These are phyloP conservation scores for Tetraneura akinire DNA, from an alignment of 1,140 invertebrate genomes.

Conservation along the genomic window DNA sequence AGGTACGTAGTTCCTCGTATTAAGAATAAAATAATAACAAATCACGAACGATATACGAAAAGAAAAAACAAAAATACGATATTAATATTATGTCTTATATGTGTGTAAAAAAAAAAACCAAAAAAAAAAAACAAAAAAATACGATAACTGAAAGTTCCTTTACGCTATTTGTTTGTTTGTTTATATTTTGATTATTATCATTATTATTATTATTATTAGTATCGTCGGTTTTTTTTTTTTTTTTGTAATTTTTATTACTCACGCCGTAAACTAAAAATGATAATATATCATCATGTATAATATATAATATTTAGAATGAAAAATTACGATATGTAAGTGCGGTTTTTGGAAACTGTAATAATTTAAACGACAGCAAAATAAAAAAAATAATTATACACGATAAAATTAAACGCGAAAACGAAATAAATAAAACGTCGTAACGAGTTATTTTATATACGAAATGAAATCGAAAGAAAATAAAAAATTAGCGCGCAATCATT, in stretches of 20 bases:
- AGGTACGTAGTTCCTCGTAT: conserved; percentile 50
- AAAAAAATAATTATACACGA: conserved; percentile 11
- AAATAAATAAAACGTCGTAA: background rate
- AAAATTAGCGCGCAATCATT: conserved; percentile 33
- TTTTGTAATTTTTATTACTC: conserved; percentile 42
- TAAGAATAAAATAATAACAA: background rate
- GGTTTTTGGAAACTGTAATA: conserved; percentile 41
- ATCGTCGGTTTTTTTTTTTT: conserved; percentile 37
- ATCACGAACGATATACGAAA: conserved; percentile 30
- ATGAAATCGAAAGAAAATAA: background rate
- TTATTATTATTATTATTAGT: conserved; percentile 22
- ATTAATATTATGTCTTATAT: conserved; percentile 18
- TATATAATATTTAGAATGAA: too few species aligned
- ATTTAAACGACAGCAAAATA: too few species aligned
- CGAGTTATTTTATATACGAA: conserved; percentile 18
- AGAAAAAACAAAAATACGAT: background rate
- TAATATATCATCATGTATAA: too few species aligned
- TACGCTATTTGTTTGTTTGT: conserved; percentile 49
- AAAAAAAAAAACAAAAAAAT: conserved; percentile 49
- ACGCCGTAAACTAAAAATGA: conserved; percentile 13
- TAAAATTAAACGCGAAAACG: conserved; percentile 7
- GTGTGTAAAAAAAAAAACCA: conserved; percentile 34
- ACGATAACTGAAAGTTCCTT: conserved; percentile 50
- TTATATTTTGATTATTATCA: background rate
- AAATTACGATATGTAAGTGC: too few species aligned